Conservation (phyloP, 2,888 invertebrate species). For the Drosophila lutescens region DNA sequence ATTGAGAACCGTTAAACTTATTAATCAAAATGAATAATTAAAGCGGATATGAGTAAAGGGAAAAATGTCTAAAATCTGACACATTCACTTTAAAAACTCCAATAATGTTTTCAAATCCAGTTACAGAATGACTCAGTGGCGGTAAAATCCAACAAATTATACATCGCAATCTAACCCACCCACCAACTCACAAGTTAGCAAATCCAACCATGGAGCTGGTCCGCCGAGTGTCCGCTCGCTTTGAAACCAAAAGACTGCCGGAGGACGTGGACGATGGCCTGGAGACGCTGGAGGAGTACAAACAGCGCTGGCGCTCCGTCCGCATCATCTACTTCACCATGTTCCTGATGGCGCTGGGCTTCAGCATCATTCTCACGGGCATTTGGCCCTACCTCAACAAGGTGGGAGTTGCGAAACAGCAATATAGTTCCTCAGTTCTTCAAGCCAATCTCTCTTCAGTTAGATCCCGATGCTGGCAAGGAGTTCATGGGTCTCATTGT, state of each 20-base stretch:
- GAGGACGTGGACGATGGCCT: constrained; percentile 85
- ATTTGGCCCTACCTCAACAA: constrained; percentile 95
- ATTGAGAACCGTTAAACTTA: too few relatives aligned
- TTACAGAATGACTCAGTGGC: constrained; percentile 31
- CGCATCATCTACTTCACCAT: constrained; percentile 94
- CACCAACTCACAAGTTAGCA: constrained; percentile 4
- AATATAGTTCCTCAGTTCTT: not conserved
- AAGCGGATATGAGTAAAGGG: too few relatives aligned
- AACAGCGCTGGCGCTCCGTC: constrained; percentile 91
- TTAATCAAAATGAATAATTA: too few relatives aligned
- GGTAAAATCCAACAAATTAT: not conserved
- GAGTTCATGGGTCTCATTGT: constrained; percentile 93
- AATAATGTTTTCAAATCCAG: not conserved
- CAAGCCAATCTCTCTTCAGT: constrained; percentile 85
- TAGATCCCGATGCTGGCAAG: constrained; percentile 91
- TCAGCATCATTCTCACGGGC: constrained; percentile 94
- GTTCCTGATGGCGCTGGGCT: constrained; percentile 95
- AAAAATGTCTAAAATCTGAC: not conserved
- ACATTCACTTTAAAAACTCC: not conserved
- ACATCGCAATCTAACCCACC: constrained; percentile 5
- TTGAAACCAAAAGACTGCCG: constrained; percentile 70
- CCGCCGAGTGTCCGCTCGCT: constrained; percentile 59
- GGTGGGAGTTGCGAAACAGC: constrained; percentile 85
- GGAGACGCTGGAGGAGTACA: constrained; percentile 88
- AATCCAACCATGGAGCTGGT: constrained; percentile 62